These are phyloP conservation scores for Venustoraphidia nigricollis DNA, from an alignment of 2,888 invertebrate species.

Conservation along the genomic window DNA sequence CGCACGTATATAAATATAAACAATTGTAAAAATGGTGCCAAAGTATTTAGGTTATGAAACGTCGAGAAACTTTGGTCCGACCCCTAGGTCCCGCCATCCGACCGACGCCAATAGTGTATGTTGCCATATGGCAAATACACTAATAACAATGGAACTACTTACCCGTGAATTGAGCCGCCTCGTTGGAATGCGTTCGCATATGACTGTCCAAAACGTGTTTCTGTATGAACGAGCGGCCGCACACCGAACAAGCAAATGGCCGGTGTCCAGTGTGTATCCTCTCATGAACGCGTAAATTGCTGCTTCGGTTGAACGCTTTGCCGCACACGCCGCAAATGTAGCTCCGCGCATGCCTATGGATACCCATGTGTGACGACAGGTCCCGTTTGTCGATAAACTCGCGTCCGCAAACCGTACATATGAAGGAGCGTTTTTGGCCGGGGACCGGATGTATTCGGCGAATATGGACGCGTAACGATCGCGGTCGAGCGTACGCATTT, in stretches of 20 bases:
- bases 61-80: no score
- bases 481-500: slow-evolving; percentile 6
- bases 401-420: neutral
- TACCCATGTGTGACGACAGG: slow-evolving; percentile 6
- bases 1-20: no score
- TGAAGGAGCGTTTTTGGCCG: neutral
- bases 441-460: slow-evolving; percentile 7
- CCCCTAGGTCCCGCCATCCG: no score
- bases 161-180: no score
- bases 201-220: slow-evolving; percentile 9
- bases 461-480: slow-evolving; percentile 8
- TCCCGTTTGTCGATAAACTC: neutral
- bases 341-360: slow-evolving; percentile 7
- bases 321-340: slow-evolving; percentile 7
- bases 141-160: no score
- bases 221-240: slow-evolving; percentile 8
- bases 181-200: slow-evolving; percentile 5
- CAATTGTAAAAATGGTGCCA: no score
- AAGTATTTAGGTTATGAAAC: no score
- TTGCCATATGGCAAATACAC: no score
- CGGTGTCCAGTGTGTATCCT: slow-evolving; percentile 8
- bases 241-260: slow-evolving; percentile 7
- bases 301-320: slow-evolving; percentile 9
- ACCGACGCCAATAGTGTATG: no score
- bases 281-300: slow-evolving; percentile 9